Evolutionary conservation across 2,797 vertebrate species (phyloP), one percentile per base, ranked within the genome.

Genomic region (Gymnoscopelus braueri): DNA sequence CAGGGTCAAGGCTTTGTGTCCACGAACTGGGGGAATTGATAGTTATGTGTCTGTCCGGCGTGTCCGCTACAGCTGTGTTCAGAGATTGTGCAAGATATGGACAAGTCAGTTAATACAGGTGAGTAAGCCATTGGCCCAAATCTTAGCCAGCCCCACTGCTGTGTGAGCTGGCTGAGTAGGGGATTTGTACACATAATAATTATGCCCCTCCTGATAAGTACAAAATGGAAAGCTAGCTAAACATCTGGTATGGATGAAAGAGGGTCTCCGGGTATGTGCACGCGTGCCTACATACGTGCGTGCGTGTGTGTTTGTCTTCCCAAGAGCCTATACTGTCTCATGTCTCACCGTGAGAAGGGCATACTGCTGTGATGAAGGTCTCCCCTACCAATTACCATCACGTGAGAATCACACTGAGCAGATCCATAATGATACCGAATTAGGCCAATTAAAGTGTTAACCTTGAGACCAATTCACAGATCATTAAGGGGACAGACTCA

Each of bases 191-290:
- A 29, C 26, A 29, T 29, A 29, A 29, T 29, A n/a, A n/a, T n/a
- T n/a, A 29, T 29, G 26, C 26, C 26, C 2, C 26, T 62, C 24
- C 24, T 67, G 56, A 68, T 67, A 67, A 79, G 71, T 62, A 49
- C 62, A 63, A 80, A 8, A 39, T 79, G 68, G 60, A 84, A 74
- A 77, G 35, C 67, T 44, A 77, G 35, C 67, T 44, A n/a, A 80
- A 76, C 86, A 90, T 88, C 81, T 90, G 87, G 75, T 68, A 56
- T 73, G 74, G 68, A 82, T 85, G 48, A 67, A 72, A 78, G 59
- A 72, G 50, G 60, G 65, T 72, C 78, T 76, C 0, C 0, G 24
- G 59, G 12, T 51, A 49, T 51, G 49, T 68, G 60, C 60, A 44
- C 35, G 61, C 63, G 26, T 11, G 58, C 14, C 0, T 24, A 15